Evolutionary conservation across 2,888 invertebrate genomes (phyloP), one percentile per base, ranked within the genome.

Genomic region (Prostheceraeus crozeri): DNA sequence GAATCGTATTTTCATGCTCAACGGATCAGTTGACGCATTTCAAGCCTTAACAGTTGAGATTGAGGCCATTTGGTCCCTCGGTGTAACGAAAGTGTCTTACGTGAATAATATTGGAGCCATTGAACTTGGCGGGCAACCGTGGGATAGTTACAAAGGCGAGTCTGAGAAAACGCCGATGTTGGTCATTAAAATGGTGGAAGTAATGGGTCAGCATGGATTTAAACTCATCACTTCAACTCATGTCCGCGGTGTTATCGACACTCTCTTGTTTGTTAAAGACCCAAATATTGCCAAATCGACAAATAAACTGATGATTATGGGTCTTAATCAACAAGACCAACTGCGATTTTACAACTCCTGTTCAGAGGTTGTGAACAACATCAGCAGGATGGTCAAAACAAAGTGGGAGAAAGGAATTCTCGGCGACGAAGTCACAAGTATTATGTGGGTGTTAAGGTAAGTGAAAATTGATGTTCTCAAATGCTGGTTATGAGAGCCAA

Each of bases 271-370:
- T n/a, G 14, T 61, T n/a, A 3, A 21, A 10, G 30, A 57, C 25
- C 48, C 48, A 4, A 8, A 40, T 6, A 25, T 14, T 2, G n/a
- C n/a, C n/a, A 36, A 36, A 19, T 36, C 36, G 16, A 36, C 36
- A 16, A n/a, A n/a, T n/a, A 51, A 48, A 21, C 14, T 19, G 14
- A 31, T 60, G 25, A 2, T 59, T 14, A 23, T 59, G 6, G 59
- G 59, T 36, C 57, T 59, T 8, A 59, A 59, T 58, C 59, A 59
- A 35, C 59, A 35, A 19, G 59, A 59, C 21, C 59, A 59, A 36
- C 35, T 59, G 1, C 59, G 59, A 21, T 27, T 57, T 11, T 59
- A 59, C 35, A 28, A 27, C n/a, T 56, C 59, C n/a, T 36, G 57
- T 1, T 58, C 53, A 14, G 16, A 28, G n/a, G 58, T 61, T 3